A percentile compares a stretch with the other conserved stretches of the same genome.
Conservation (phyloP, 2,113 vertebrate species). For the Apteryx mantelli region DNA sequence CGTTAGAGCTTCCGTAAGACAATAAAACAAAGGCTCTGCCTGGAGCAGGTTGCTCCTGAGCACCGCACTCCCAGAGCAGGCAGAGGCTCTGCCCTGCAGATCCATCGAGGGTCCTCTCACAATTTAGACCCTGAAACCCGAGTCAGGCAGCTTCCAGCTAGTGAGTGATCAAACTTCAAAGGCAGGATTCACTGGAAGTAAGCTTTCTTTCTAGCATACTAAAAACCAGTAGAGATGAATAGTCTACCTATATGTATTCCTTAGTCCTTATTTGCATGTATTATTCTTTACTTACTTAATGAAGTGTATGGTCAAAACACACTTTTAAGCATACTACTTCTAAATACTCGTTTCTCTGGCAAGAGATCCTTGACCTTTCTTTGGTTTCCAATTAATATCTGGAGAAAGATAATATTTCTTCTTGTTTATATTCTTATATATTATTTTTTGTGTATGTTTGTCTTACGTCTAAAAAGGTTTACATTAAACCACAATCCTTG, state of each 20-base stretch:
- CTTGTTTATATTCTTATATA: neutral
- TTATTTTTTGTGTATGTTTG: neutral
- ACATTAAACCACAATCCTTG: neutral
- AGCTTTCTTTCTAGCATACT: neutral
- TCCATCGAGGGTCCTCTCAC: neutral
- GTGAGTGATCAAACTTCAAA: neutral
- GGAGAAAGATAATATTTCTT: neutral
- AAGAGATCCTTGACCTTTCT: neutral
- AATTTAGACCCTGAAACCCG: neutral
- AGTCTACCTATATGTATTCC: fast-evolving
- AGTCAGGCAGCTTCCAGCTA: neutral
- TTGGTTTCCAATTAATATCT: neutral
- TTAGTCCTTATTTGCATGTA: neutral
- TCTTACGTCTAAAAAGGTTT: neutral
- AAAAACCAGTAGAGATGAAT: neutral
- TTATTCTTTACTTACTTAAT: neutral
- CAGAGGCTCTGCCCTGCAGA: neutral
- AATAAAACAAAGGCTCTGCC: neutral
- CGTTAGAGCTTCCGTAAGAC: neutral
- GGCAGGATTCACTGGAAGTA: neutral
- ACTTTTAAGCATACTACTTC: neutral
- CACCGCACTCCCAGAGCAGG: fast-evolving
- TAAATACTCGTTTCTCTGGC: neutral
- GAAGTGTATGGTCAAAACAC: neutral
- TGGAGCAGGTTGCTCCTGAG: neutral